phyloP scores from a whole-genome alignment of 1,140 invertebrate species.

The Drosophila bipectinata region DNA sequence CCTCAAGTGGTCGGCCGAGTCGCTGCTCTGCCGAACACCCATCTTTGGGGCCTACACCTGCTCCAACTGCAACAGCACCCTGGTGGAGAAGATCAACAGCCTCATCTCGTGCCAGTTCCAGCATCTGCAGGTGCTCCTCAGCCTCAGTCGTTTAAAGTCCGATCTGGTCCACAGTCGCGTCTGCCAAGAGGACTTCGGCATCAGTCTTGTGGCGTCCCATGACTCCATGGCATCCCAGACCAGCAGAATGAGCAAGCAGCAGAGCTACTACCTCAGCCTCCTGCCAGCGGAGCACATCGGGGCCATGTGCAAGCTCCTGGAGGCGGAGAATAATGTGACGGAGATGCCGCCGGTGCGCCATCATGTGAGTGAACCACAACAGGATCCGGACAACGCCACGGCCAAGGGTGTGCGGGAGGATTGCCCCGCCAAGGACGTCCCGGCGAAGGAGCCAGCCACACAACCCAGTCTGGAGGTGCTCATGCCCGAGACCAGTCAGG shows the following conservation, averaged over 20 bases:
- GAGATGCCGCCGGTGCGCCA: constrained; percentile 6
- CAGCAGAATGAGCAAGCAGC: constrained; percentile 52
- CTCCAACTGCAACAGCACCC: constrained; percentile 52
- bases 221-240: background rate
- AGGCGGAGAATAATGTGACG: constrained; percentile 32
- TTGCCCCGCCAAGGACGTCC: background rate
- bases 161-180: constrained; percentile 65
- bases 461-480: constrained; percentile 26
- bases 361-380: constrained; percentile 18
- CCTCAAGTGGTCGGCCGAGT: constrained; percentile 38
- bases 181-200: constrained; percentile 61
- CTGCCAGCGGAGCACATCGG: constrained; percentile 88
- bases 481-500: constrained; percentile 28
- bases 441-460: background rate
- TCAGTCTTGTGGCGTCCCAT: constrained; percentile 16
- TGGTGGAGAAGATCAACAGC: constrained; percentile 65
- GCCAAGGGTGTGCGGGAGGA: constrained; percentile 18
- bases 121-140: constrained; percentile 60
- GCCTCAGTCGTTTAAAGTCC: constrained; percentile 40
- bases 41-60: constrained; percentile 59
- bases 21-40: constrained; percentile 61
- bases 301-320: constrained; percentile 86
- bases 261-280: constrained; percentile 86
- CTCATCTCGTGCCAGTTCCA: constrained; percentile 68
- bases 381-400: constrained; percentile 38